phyloP scores from a whole-genome alignment of 2,113 vertebrate genomes.

The Athene cunicularia region DNA sequence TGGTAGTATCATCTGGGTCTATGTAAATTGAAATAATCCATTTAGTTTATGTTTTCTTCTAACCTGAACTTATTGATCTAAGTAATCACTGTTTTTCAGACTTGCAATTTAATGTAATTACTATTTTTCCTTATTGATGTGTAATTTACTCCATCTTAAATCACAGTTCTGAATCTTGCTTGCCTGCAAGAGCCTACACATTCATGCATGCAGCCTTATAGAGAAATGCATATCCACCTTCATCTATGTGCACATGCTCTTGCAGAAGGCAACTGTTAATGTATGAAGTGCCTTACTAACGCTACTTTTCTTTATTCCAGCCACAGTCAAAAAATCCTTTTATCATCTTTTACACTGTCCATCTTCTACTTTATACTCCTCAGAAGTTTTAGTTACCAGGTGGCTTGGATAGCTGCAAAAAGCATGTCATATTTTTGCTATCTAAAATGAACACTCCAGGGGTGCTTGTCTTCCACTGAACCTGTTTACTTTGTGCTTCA shows the following conservation, averaged over 20 bases:
- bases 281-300: background rate
- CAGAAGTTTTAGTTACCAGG: background rate
- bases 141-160: background rate
- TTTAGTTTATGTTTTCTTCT: background rate
- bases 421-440: background rate
- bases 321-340: background rate
- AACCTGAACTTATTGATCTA: background rate
- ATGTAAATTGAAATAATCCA: background rate
- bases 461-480: background rate
- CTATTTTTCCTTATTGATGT: background rate
- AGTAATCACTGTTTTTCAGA: background rate
- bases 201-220: background rate
- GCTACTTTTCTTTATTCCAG: background rate
- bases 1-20: background rate
- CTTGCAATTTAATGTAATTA: background rate
- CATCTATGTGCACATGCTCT: background rate
- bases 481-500: constrained; percentile 56
- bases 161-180: background rate
- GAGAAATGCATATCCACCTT: background rate
- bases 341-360: background rate
- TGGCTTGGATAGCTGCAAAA: background rate
- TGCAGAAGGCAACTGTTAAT: background rate
- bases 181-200: background rate
- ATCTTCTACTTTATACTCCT: background rate
- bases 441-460: background rate